Percentiles rank a stretch among this genome's conserved stretches.
These are phyloP conservation scores for Megathymus violae DNA, from an alignment of 1,140 invertebrate species.

Conservation along the genomic window DNA sequence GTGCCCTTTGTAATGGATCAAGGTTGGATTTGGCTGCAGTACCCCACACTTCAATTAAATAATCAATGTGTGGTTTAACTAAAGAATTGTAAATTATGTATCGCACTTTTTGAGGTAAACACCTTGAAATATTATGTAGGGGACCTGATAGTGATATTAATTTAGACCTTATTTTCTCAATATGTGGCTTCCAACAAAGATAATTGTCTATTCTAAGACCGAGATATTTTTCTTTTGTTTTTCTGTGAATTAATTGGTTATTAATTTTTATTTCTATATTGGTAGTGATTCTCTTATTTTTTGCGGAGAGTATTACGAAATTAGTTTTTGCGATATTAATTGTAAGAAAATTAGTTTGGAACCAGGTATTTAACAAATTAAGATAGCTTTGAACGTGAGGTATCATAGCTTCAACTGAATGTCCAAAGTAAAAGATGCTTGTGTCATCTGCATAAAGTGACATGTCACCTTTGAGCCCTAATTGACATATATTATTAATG, in stretches of 20 bases:
- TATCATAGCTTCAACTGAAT: not conserved
- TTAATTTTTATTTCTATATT: constrained; percentile 15
- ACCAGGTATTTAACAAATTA: no score
- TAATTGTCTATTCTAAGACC: constrained; percentile 4
- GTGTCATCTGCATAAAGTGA: no score
- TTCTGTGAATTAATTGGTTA: constrained; percentile 9
- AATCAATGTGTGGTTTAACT: no score
- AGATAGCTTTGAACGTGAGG: not conserved
- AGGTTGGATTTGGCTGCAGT: no score
- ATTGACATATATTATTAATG: not conserved
- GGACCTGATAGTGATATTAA: constrained; percentile 6
- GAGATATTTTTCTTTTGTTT: constrained; percentile 17
- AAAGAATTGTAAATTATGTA: constrained; percentile 21
- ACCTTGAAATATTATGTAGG: constrained; percentile 1
- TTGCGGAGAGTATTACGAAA: no score
- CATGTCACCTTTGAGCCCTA: not conserved
- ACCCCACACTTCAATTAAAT: constrained; percentile 17
- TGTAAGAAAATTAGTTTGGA: no score
- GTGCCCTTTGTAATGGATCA: no score
- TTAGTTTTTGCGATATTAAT: no score
- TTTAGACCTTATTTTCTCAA: constrained; percentile 17
- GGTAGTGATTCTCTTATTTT: no score
- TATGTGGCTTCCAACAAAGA: no score
- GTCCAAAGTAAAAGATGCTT: no score
- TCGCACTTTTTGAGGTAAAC: constrained; percentile 9